phyloP scores from a whole-genome alignment of 1,140 invertebrate species.

The Phenacoccus solenopsis region DNA sequence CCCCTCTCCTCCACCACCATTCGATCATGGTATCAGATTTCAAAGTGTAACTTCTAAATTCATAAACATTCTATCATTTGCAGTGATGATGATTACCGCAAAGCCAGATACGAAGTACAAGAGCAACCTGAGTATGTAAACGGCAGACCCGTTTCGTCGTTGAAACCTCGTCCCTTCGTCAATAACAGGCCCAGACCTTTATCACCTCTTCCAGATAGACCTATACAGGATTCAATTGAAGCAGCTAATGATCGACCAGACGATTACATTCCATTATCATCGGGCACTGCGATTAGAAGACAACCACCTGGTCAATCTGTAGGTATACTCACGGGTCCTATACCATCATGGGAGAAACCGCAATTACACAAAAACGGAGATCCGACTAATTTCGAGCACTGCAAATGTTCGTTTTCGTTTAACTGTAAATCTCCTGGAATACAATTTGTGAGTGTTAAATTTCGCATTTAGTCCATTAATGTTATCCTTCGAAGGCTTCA shows the following conservation, averaged over 20 bases:
- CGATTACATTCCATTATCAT: not conserved
- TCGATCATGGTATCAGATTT: constrained; percentile 97
- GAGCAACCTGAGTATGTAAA: not conserved
- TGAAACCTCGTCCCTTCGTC: not conserved
- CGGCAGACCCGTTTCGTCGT: not conserved
- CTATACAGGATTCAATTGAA: not conserved
- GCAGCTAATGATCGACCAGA: not conserved
- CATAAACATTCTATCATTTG: constrained; percentile 66
- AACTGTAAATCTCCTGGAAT: constrained; percentile 42
- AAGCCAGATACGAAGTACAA: constrained; percentile 7
- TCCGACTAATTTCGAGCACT: constrained; percentile 35
- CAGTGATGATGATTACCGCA: not conserved
- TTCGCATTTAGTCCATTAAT: not conserved
- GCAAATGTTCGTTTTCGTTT: constrained; percentile 42
- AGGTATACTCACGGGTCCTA: constrained; percentile 32
- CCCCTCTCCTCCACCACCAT: constrained; percentile 53
- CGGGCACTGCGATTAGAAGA: not conserved
- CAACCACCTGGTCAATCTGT: constrained; percentile 20
- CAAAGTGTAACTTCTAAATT: constrained; percentile 77
- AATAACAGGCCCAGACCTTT: not conserved
- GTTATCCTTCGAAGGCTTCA: not conserved
- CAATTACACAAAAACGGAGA: constrained; percentile 31
- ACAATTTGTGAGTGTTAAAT: constrained; percentile 38
- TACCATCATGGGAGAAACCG: constrained; percentile 37
- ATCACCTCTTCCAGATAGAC: not conserved